phyloP scores from a whole-genome alignment of 2,797 vertebrate genomes.

The Danio kyathit region DNA sequence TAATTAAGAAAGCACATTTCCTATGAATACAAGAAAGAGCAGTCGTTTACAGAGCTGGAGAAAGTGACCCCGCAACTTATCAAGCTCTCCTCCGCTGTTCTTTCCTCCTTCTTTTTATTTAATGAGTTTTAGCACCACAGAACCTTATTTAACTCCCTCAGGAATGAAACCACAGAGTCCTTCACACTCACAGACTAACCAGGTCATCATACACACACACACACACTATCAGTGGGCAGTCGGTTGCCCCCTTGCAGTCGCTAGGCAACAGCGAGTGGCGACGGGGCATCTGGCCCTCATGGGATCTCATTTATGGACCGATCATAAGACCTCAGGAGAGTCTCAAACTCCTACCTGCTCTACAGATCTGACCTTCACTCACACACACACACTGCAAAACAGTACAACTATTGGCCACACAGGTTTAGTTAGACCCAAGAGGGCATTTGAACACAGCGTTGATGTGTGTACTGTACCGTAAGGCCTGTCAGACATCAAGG shows the following conservation, averaged over 20 bases:
- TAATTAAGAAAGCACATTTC: conserved; percentile 47
- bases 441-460: conserved; percentile 31
- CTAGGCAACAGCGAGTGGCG: conserved; percentile 74
- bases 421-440: conserved; percentile 39
- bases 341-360: conserved; percentile 47
- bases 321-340: conserved; percentile 49
- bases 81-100: conserved; percentile 26
- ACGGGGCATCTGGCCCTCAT: conserved; percentile 71
- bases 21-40: conserved; percentile 41
- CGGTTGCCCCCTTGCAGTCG: conserved; percentile 64
- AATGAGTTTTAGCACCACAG: conserved; percentile 53
- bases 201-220: conserved; percentile 42
- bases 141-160: conserved; percentile 43
- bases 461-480: conserved; percentile 10
- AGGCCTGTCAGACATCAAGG: conserved; percentile 25
- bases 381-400: neutral
- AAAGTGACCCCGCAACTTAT: conserved; percentile 49
- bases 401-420: conserved; percentile 15
- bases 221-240: conserved; percentile 39
- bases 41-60: conserved; percentile 33
- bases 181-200: conserved; percentile 54
- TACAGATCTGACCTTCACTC: conserved; percentile 43
- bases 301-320: conserved; percentile 77
- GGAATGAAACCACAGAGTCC: conserved; percentile 40
- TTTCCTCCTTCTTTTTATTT: conserved; percentile 38